phyloP scores from a whole-genome alignment of 2,888 invertebrate species.

The Tipula unca region DNA sequence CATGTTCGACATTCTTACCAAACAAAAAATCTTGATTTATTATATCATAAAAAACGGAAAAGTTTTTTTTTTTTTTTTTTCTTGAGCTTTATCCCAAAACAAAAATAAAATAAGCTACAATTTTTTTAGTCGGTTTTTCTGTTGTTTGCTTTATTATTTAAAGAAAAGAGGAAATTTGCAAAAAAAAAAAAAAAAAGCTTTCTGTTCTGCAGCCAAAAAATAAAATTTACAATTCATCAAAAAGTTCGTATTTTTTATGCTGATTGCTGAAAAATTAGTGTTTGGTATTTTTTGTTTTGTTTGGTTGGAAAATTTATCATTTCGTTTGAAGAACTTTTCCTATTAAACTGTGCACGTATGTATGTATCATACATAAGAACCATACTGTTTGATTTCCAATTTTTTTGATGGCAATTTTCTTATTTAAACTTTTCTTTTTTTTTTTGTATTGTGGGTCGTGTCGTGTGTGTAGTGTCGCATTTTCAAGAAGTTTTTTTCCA shows the following conservation, averaged over 20 bases:
- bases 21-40: not conserved
- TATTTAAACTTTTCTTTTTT: not conserved
- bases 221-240: not conserved
- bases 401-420: not conserved
- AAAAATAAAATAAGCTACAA: not conserved
- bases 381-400: not conserved
- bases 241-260: constrained; percentile 1
- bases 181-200: not conserved
- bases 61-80: not conserved
- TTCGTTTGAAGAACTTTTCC: not conserved
- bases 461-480: not conserved
- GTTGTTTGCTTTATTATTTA: not conserved
- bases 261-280: not conserved
- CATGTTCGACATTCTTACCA: not conserved
- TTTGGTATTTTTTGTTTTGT: not conserved
- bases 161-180: not conserved
- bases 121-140: not conserved
- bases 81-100: not conserved
- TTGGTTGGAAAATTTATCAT: not conserved
- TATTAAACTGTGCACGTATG: not conserved
- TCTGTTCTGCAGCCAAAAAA: not conserved
- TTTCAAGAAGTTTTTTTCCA: not conserved
- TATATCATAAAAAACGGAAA: not conserved
- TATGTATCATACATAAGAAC: not conserved
- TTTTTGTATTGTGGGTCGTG: not conserved